phyloP scores from a whole-genome alignment of 2,797 vertebrate species.

The Glossophaga mutica region DNA sequence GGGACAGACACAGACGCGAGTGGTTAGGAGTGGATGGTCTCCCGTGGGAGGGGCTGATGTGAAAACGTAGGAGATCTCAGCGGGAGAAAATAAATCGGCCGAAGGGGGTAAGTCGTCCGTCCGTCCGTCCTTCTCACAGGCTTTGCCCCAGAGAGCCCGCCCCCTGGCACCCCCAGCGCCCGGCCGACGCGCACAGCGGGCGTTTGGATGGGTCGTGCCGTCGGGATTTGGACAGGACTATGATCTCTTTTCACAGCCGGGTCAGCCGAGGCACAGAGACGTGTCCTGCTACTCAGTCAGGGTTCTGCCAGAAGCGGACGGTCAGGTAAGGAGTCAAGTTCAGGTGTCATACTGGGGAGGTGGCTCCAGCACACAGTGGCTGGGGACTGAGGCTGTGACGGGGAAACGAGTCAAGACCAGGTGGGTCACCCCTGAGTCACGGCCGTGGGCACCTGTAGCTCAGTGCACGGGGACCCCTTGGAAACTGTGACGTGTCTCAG shows the following conservation, averaged over 20 bases:
- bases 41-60: rapidly evolving
- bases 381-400: background rate
- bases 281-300: rapidly evolving
- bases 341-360: background rate
- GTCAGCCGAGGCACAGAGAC: rapidly evolving
- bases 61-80: background rate
- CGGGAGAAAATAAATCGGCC: rapidly evolving
- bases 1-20: background rate
- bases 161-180: background rate
- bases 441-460: background rate
- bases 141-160: rapidly evolving
- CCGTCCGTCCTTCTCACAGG: rapidly evolving
- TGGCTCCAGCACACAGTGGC: background rate
- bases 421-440: background rate
- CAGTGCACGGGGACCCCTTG: background rate
- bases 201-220: rapidly evolving
- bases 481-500: rapidly evolving
- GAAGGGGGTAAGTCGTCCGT: rapidly evolving
- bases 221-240: background rate
- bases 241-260: too few relatives aligned
- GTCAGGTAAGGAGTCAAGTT: background rate
- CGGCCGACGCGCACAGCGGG: rapidly evolving
- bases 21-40: background rate
- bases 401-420: background rate
- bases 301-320: background rate